phyloP scores from a whole-genome alignment of 2,113 vertebrate genomes.

The Gymnocephalus cernua region DNA sequence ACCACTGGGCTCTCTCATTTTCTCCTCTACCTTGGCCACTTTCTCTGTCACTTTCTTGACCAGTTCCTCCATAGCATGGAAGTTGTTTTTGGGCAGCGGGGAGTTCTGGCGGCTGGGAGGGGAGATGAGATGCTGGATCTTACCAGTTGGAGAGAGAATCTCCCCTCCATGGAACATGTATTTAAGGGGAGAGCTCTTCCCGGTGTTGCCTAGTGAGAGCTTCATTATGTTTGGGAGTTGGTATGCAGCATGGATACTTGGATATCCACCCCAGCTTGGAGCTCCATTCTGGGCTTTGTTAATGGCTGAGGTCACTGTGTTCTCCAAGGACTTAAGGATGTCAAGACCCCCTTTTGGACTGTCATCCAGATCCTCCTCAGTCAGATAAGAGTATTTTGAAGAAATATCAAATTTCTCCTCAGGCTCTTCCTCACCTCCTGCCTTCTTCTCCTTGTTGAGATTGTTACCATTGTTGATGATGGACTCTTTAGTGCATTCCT shows the following conservation, averaged over 20 bases:
- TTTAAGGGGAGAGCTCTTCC: constrained; percentile 90
- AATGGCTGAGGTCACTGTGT: constrained; percentile 98
- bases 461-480: constrained; percentile 77
- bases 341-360: constrained; percentile 97
- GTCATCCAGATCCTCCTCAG: constrained; percentile 96
- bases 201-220: constrained; percentile 92
- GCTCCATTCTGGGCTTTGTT: constrained; percentile 99
- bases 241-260: constrained; percentile 98
- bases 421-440: constrained; percentile 84
- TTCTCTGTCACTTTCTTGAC: constrained; percentile 99
- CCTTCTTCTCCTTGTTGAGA: constrained; percentile 89
- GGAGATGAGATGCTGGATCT: constrained; percentile 91
- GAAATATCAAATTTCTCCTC: constrained; percentile 96
- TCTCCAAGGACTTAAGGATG: constrained; percentile 98
- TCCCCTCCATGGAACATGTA: constrained; percentile 91
- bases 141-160: constrained; percentile 88
- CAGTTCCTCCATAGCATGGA: constrained; percentile 98
- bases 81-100: constrained; percentile 95
- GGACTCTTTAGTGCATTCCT: constrained; percentile 86
- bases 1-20: constrained; percentile 90
- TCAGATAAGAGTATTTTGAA: constrained; percentile 97
- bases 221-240: constrained; percentile 99
- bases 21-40: constrained; percentile 97
- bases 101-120: constrained; percentile 94
- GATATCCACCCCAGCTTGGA: constrained; percentile 98